These are phyloP conservation scores for Calliphora vicina DNA, from an alignment of 1,140 invertebrate species.

Conservation along the genomic window DNA sequence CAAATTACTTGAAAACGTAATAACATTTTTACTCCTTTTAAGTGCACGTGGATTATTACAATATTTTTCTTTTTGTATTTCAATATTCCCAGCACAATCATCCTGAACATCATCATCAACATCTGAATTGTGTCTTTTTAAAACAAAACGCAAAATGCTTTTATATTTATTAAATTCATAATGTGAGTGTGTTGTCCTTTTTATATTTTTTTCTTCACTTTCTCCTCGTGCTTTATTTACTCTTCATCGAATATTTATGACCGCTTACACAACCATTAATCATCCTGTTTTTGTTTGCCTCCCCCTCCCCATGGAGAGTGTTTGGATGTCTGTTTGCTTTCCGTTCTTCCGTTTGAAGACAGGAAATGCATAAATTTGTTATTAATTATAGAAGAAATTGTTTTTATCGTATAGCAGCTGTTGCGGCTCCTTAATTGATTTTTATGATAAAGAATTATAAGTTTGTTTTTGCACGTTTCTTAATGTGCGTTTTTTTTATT, in stretches of 20 bases:
- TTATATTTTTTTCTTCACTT: neutral
- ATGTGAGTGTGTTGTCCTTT: neutral
- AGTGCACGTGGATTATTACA: neutral
- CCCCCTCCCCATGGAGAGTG: no score
- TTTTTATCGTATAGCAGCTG: neutral
- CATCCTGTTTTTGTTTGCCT: neutral
- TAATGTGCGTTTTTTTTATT: no score
- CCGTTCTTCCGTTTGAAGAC: neutral
- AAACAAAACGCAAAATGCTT: neutral
- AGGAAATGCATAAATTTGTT: neutral
- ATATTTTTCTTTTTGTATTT: no score
- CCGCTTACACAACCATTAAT: neutral
- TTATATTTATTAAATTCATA: neutral
- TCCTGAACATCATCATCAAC: neutral
- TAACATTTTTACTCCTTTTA: neutral
- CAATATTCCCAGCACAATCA: neutral
- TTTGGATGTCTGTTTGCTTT: neutral
- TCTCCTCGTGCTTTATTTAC: neutral
- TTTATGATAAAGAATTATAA: neutral
- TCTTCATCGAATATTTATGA: neutral
- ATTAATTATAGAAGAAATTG: neutral
- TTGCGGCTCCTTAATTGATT: neutral
- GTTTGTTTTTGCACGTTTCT: no score
- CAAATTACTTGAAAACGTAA: neutral
- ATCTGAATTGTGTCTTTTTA: neutral